Conservation (phyloP, 1,140 invertebrate species). For the Dufourea novaeangliae region DNA sequence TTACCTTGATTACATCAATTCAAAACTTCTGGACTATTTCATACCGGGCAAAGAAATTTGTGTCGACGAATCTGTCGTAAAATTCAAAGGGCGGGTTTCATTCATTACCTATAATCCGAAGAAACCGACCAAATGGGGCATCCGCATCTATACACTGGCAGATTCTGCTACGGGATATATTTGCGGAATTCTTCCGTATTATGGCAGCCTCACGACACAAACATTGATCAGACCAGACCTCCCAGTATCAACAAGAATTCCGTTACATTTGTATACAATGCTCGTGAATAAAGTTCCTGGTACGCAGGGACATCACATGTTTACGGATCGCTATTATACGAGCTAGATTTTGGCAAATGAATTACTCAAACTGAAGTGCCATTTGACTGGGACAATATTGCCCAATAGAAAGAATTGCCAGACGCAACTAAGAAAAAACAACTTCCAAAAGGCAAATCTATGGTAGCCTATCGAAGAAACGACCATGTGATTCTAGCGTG, state of each 20-base stretch:
- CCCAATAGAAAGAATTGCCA: too few species aligned
- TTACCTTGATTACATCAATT: constrained; percentile 28
- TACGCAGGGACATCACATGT: too few species aligned
- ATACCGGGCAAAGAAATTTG: constrained; percentile 39
- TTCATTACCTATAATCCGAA: constrained; percentile 54
- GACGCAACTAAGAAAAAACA: too few species aligned
- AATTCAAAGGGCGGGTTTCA: constrained; percentile 48
- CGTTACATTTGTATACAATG: constrained; percentile 30
- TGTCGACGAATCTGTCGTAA: constrained; percentile 51
- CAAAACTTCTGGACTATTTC: constrained; percentile 30
- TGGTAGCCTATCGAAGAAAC: too few species aligned
- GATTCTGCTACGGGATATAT: constrained; percentile 52
- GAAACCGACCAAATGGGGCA: constrained; percentile 59
- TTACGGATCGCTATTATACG: too few species aligned
- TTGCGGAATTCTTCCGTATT: constrained; percentile 35
- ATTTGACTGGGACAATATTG: too few species aligned
- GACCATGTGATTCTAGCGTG: too few species aligned
- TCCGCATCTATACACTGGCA: constrained; percentile 55
- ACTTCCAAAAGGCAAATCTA: too few species aligned
- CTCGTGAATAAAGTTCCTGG: constrained; percentile 32
- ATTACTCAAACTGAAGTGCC: too few species aligned
- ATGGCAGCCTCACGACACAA: constrained; percentile 24
- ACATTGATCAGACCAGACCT: constrained; percentile 25
- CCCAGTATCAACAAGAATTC: constrained; percentile 30
- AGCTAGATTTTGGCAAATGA: too few species aligned